Evolutionary conservation across 1,140 invertebrate genomes (phyloP), one percentile per base, ranked within the genome.

Genomic region (Fopius arisanus): DNA sequence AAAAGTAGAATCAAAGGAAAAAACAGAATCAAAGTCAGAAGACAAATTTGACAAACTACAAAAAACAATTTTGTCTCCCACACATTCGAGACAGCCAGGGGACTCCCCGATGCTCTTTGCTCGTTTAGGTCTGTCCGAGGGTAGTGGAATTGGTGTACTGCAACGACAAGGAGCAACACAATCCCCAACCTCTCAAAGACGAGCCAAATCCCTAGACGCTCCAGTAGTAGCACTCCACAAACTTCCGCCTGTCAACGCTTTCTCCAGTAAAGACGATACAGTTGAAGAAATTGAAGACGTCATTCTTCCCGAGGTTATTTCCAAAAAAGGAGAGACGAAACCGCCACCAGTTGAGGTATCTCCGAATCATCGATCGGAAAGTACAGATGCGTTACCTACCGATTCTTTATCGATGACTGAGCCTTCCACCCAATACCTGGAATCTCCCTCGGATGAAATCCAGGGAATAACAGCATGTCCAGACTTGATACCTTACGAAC

Each of bases 181-280:
- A 74, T 95, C 93, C 3, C 93, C 93, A 19, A 92, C 92, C 10
- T 87, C 92, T 19, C 91, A 93, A 73, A 89, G 94, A 74, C 89
- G 94, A 79, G 92, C 94, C 0, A 95, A 95, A 83, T 95, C 94
- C 72, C 88, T 96, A 75, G 95, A 96, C 81, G 93, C 94, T 16
- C 93, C 94, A 9, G 92, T 96, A 51, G 94, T 95, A 79, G 92
- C 94, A 16, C 82, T 96, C 21, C 92, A 94, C 84, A 89, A 91
- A 78, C 85, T 95, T 68, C 94, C 94, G 26, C 92, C 93, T n/a
- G 91, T 93, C 79, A 95, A 95, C 85, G 93, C 94, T 0, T 95
- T 96, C 86, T 95, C 94, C 0, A 95, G 94, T 70, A 95, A 95
- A 85, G 95, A 96, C 85, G 94, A 96, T 81, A 96, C 94, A 0